A percentile compares a stretch with the other conserved stretches of the same genome.
These are phyloP conservation scores for Arctia plantaginis DNA, from an alignment of 2,888 invertebrate genomes.

Conservation along the genomic window DNA sequence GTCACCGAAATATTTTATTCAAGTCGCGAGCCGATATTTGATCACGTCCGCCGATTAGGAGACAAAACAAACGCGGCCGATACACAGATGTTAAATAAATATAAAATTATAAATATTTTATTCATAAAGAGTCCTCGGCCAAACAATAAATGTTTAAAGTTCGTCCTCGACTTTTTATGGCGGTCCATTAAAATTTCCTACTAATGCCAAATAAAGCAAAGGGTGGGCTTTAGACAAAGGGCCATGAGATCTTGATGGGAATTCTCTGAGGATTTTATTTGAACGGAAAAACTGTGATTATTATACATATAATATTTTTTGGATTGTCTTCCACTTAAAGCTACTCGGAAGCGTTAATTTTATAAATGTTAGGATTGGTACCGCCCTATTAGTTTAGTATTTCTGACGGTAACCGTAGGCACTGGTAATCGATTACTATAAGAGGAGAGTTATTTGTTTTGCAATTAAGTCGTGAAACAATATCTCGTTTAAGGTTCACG, in stretches of 20 bases:
- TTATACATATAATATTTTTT: conserved; percentile 57
- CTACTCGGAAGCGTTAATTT: not conserved
- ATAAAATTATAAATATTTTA: conserved; percentile 51
- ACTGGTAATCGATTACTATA: too few species aligned
- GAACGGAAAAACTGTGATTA: conserved; percentile 57
- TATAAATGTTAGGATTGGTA: not conserved
- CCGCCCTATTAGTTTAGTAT: not conserved
- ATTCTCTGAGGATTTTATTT: conserved; percentile 60
- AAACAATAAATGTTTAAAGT: conserved; percentile 62
- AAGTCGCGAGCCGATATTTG: conserved; percentile 38
- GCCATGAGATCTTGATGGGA: conserved; percentile 58
- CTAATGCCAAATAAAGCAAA: conserved; percentile 69
- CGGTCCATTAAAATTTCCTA: conserved; percentile 61
- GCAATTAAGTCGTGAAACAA: not conserved
- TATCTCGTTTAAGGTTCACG: not conserved
- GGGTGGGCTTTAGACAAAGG: conserved; percentile 64
- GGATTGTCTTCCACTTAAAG: conserved; percentile 27
- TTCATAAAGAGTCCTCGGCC: conserved; percentile 55
- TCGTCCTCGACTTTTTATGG: conserved; percentile 58
- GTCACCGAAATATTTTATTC: conserved; percentile 9
- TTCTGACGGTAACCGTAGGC: not conserved
- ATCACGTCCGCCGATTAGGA: conserved; percentile 41
- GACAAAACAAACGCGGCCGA: conserved; percentile 38
- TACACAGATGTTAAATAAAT: conserved; percentile 40
- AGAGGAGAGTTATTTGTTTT: not conserved